Base-by-base conservation (phyloP, 1,140 invertebrate species). In the Arctopsyche grandis region DNA sequence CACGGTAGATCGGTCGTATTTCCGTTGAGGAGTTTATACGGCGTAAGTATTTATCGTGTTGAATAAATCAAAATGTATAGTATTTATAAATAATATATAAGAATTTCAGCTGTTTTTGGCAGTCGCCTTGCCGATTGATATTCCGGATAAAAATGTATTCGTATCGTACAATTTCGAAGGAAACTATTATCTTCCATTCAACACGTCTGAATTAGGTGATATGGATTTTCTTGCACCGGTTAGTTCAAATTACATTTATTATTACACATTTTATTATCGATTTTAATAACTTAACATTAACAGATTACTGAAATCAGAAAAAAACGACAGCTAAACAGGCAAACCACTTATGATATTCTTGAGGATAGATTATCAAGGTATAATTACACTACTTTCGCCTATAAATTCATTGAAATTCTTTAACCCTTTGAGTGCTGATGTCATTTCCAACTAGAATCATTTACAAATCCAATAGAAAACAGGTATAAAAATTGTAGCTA, bases 131-230 rank as follows among this genome's bases (percentile, higher is more conserved):
- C 93, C 93, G 0, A 83, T 94, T 38, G 92, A 93, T 82, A 87
- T 93, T 48, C 92, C 92, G 0, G 89, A 90, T 81, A 91, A 90
- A 82, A 92, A 92, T 82, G 90, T 93, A 9, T 93, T 93, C 78
- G 86, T 94, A 52, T 93, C 93, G 0, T 93, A 93, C 81, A 94
- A 94, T 84, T 93, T 94, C 84, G 94, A 94, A 84, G 91, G 91
- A 0, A 93, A 91, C 84, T 94, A 94, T 86, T 85, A 83, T 46
- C 84, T 93, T 9, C 79, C 87, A 14, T 85, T 82, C 4, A 88
- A 88, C 63, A 86, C 86, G 38, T 86, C 86, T 0, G 84, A 89
- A 69, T 83, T 88, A 3, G 87, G 87, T 56, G 87, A 87, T 69
- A 80, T 80, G 76, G 24, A 71, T 19, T 77, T 80, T 26, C 75